Conservation (phyloP, 2,113 vertebrate species). For the Saimiri boliviensis region DNA sequence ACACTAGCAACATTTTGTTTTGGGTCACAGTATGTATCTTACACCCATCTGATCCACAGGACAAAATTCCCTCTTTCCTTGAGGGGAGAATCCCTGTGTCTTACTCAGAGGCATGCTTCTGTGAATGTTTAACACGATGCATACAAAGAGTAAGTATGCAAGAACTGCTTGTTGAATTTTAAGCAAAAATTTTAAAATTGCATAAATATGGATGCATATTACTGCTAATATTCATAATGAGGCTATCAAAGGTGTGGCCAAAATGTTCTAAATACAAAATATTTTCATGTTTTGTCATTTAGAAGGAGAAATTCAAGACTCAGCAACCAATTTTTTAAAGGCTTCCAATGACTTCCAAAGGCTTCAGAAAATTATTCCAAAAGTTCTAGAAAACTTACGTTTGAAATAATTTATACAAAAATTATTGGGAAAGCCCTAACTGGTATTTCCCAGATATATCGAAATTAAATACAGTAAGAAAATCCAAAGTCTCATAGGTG, state of each 20-base stretch:
- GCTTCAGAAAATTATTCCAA: not conserved
- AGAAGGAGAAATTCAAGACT: not conserved
- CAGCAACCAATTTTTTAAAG: not conserved
- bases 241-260: not conserved
- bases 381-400: not conserved
- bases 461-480: not conserved
- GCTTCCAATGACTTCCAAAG: not conserved
- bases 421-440: not conserved
- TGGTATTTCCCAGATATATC: not conserved
- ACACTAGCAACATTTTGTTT: not conserved
- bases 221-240: not conserved
- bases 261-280: not conserved
- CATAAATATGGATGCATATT: not conserved
- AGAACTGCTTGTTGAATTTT: not conserved
- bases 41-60: too few relatives aligned
- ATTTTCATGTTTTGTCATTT: not conserved
- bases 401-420: constrained; percentile 11
- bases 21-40: accelerated
- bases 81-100: not conserved
- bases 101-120: not conserved
- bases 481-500: not conserved
- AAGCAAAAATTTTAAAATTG: not conserved
- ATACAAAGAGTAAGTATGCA: too few relatives aligned
- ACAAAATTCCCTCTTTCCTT: not conserved
- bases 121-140: not conserved